Evolutionary conservation across 1,140 invertebrate species (phyloP).

Genomic region (Amphibalanus amphitrite): DNA sequence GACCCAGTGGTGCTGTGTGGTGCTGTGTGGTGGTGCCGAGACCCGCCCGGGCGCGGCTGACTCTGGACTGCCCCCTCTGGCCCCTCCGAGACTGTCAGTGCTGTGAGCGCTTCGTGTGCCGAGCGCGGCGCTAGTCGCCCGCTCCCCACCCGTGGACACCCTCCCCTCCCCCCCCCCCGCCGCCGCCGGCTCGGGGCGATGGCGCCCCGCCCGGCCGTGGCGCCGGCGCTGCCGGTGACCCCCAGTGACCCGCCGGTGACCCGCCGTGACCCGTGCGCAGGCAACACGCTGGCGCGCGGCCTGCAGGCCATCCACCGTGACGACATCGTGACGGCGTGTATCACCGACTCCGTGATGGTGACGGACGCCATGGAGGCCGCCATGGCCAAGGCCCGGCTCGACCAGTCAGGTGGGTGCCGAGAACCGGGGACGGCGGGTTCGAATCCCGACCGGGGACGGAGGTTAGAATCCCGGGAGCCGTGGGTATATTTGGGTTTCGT

Average conservation of each 20-base stretch:
- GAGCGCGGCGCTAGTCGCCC: too few relatives aligned
- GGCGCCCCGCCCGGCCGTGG: too few relatives aligned
- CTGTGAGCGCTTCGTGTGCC: not conserved
- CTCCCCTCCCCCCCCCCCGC: too few relatives aligned
- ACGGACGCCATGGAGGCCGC: slow-evolving; percentile 63
- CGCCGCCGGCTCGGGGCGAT: not conserved
- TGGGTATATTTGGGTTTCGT: too few relatives aligned
- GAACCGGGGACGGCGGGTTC: slow-evolving; percentile 25
- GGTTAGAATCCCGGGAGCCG: too few relatives aligned
- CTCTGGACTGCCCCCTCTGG: not conserved
- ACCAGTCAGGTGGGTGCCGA: slow-evolving; percentile 33
- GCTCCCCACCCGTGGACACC: not conserved
- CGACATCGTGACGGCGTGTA: slow-evolving; percentile 80
- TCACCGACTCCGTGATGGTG: slow-evolving; percentile 61
- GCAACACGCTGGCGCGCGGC: slow-evolving; percentile 71
- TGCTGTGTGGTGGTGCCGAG: not conserved
- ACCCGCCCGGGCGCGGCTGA: not conserved
- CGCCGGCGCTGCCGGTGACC: not conserved
- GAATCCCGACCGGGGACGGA: too few relatives aligned
- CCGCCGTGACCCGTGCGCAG: slow-evolving; percentile 24
- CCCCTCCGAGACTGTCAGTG: not conserved
- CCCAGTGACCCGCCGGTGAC: not conserved
- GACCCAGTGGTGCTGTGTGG: not conserved
- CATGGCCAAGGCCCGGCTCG: slow-evolving; percentile 41
- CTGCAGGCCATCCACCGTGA: slow-evolving; percentile 72